These are phyloP conservation scores for Heliconius congener DNA, from an alignment of 1,140 invertebrate genomes.

Conservation along the genomic window DNA sequence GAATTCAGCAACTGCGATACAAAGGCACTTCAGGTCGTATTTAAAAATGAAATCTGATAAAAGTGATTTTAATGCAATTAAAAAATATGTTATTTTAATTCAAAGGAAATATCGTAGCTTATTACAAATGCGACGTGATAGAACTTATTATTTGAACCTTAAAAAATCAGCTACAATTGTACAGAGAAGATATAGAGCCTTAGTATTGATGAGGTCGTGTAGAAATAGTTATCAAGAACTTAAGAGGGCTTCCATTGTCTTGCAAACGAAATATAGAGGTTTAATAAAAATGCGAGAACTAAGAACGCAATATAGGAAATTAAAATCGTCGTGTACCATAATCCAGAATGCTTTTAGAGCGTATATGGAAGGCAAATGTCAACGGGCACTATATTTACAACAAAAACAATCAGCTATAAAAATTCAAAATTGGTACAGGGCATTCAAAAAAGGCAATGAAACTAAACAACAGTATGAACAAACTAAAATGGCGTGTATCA, in stretches of 20 bases:
- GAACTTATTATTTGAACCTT: constrained; percentile 45
- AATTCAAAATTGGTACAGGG: constrained; percentile 77
- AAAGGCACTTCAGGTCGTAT: constrained; percentile 54
- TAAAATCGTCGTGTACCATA: constrained; percentile 48
- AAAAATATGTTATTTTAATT: constrained; percentile 46
- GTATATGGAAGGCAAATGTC: constrained; percentile 49
- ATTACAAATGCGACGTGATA: constrained; percentile 49
- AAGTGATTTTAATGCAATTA: constrained; percentile 47
- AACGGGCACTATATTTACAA: constrained; percentile 53
- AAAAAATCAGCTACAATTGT: constrained; percentile 52
- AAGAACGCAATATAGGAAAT: constrained; percentile 55
- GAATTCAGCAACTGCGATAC: constrained; percentile 42
- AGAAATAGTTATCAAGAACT: constrained; percentile 52
- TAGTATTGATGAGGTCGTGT: constrained; percentile 47
- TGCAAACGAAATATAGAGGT: constrained; percentile 69
- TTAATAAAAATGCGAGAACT: constrained; percentile 61
- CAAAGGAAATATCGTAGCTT: constrained; percentile 57
- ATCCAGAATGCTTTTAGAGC: constrained; percentile 69
- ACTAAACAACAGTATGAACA: constrained; percentile 42
- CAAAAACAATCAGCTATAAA: constrained; percentile 49
- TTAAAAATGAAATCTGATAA: constrained; percentile 46
- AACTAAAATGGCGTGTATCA: constrained; percentile 51
- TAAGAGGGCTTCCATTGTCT: constrained; percentile 47
- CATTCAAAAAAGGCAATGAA: constrained; percentile 50
- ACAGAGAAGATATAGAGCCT: constrained; percentile 64